Percentiles rank a stretch among this genome's conserved stretches.
Evolutionary conservation across 2,888 invertebrate species (phyloP).

Genomic region (Lymantria dispar): DNA sequence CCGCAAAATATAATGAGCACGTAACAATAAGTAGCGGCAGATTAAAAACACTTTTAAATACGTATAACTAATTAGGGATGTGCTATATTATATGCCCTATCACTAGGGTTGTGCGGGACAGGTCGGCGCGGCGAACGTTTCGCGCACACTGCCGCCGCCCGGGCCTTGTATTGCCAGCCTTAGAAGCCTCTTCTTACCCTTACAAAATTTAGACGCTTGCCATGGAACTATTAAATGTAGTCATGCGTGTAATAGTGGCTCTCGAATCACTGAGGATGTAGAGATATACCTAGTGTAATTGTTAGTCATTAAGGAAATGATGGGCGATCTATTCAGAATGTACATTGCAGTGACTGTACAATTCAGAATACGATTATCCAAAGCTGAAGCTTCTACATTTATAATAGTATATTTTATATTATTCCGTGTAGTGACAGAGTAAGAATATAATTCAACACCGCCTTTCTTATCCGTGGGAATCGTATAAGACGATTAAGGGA

Average conservation of each 20-base stretch:
- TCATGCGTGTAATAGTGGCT: conserved; percentile 39
- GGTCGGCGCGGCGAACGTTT: conserved; percentile 62
- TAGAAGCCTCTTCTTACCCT: conserved; percentile 7
- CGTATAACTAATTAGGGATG: conserved; percentile 46
- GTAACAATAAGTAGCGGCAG: conserved; percentile 3
- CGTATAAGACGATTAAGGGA: too few relatives aligned
- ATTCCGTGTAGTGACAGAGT: too few relatives aligned
- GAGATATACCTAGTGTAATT: conserved; percentile 36
- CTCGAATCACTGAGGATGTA: conserved; percentile 38
- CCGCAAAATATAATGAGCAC: conserved; percentile 17
- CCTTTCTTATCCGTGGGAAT: too few relatives aligned
- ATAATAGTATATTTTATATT: too few relatives aligned
- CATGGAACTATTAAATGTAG: conserved; percentile 38
- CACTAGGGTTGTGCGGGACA: conserved; percentile 50
- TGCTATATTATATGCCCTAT: conserved; percentile 33
- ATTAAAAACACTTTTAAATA: conserved; percentile 35
- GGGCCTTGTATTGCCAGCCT: conserved; percentile 63
- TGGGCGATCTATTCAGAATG: too few relatives aligned
- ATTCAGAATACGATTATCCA: too few relatives aligned
- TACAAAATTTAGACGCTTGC: conserved; percentile 4
- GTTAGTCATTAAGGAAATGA: conserved; percentile 26
- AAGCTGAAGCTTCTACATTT: too few relatives aligned
- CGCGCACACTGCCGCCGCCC: conserved; percentile 80
- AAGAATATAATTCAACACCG: too few relatives aligned
- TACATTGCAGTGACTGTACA: too few relatives aligned